A percentile compares a stretch with the other conserved stretches of the same genome.
Conservation (phyloP, 2,888 invertebrate genomes). For the Drosophila cyrtoloma region DNA sequence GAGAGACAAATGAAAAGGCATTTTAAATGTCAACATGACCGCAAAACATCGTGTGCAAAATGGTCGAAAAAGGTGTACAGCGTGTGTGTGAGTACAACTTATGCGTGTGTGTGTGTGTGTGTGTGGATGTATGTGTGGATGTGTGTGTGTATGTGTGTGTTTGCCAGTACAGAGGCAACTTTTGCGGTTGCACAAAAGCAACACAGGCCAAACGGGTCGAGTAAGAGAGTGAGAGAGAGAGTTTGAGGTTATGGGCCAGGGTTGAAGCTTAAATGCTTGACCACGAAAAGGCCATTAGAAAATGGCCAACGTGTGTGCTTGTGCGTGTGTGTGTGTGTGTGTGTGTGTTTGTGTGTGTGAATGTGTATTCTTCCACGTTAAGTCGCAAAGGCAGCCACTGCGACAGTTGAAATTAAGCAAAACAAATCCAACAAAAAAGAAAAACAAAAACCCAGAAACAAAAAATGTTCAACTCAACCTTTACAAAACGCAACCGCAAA, state of each 20-base stretch:
- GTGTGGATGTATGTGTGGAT: conserved; percentile 29
- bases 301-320: conserved; percentile 52
- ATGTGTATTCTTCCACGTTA: conserved; percentile 25
- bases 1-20: conserved; percentile 75
- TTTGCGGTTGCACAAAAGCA: conserved; percentile 75
- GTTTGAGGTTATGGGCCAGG: conserved; percentile 56
- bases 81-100: conserved; percentile 8
- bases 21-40: conserved; percentile 80
- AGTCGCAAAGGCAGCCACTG: conserved; percentile 56
- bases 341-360: conserved; percentile 8
- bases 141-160: conserved; percentile 31
- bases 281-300: conserved; percentile 79
- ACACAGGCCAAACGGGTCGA: conserved; percentile 40
- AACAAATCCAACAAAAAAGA: conserved; percentile 37
- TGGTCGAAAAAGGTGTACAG: conserved; percentile 74
- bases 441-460: conserved; percentile 17
- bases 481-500: conserved; percentile 60
- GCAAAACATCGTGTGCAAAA: conserved; percentile 78
- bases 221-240: conserved; percentile 7
- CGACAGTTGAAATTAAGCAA: conserved; percentile 72
- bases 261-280: conserved; percentile 77
- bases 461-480: conserved; percentile 19
- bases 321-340: conserved; percentile 6
- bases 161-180: conserved; percentile 60
- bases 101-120: conserved; percentile 20